These are phyloP conservation scores for Pammene fasciana DNA, from an alignment of 2,888 invertebrate species.

Conservation along the genomic window DNA sequence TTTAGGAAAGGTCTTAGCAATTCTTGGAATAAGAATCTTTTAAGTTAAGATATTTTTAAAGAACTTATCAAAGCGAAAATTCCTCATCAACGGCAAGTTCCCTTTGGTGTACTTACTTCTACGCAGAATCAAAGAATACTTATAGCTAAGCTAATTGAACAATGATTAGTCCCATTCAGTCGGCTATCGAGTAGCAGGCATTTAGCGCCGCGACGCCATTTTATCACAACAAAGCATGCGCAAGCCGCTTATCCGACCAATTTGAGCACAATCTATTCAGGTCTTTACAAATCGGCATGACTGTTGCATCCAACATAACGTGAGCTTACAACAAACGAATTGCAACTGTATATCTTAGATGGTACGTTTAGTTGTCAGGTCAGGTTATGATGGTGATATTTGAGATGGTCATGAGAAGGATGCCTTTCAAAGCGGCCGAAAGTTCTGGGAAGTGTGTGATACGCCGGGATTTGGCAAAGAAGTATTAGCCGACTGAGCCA, in stretches of 20 bases:
- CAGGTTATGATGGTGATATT: slow-evolving; percentile 46
- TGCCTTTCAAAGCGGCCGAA: slow-evolving; percentile 41
- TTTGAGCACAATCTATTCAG: slow-evolving; percentile 58
- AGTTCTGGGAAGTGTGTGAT: slow-evolving; percentile 38
- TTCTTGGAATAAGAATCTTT: too few relatives aligned
- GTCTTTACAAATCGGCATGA: slow-evolving; percentile 64
- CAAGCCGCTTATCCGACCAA: slow-evolving; percentile 67
- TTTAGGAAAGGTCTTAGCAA: too few relatives aligned
- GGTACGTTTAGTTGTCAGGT: background rate
- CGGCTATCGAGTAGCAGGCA: slow-evolving; percentile 28
- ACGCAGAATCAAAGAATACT: background rate
- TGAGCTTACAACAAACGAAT: background rate
- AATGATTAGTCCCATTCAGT: slow-evolving; percentile 11
- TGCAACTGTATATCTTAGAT: background rate
- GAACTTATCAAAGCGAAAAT: background rate
- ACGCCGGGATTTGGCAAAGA: slow-evolving; percentile 19
- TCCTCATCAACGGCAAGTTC: background rate
- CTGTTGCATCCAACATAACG: slow-evolving; percentile 46
- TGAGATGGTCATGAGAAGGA: slow-evolving; percentile 56
- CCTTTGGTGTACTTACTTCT: background rate
- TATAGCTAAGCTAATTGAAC: slow-evolving; percentile 13
- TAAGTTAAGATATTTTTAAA: too few relatives aligned
- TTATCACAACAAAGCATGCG: slow-evolving; percentile 57
- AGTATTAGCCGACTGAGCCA: slow-evolving; percentile 25
- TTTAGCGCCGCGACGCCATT: slow-evolving; percentile 51